Percentiles rank a stretch among this genome's conserved stretches.
Conservation (phyloP, 2,888 invertebrate species). For the Drosophila pullipes region DNA sequence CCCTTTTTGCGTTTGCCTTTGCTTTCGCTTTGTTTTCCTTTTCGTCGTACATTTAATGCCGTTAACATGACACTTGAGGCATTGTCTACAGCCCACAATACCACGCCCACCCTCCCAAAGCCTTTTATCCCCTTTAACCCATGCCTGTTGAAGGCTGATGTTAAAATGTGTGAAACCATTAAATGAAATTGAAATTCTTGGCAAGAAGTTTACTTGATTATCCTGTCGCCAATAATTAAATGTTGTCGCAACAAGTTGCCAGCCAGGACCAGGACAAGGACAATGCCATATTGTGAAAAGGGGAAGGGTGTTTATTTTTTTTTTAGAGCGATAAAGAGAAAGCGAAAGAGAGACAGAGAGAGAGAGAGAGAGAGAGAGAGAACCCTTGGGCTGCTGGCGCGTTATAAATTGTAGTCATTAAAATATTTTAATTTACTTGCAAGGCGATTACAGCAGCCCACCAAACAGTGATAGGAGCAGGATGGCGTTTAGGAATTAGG, state of each 20-base stretch:
- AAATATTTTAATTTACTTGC: constrained; percentile 81
- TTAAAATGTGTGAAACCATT: constrained; percentile 76
- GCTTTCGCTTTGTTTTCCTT: constrained; percentile 31
- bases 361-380: neutral
- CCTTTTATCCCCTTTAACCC: neutral
- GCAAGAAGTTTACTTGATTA: constrained; percentile 80
- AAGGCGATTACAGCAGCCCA: constrained; percentile 34
- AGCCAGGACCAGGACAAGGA: constrained; percentile 21
- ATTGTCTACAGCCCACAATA: constrained; percentile 30
- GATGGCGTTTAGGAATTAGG: neutral
- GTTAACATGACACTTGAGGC: constrained; percentile 80
- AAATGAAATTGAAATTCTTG: constrained; percentile 80
- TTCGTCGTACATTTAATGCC: constrained; percentile 54
- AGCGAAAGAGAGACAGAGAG: neutral
- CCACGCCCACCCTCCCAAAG: neutral
- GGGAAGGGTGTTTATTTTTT: neutral
- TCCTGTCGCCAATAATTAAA: constrained; percentile 81
- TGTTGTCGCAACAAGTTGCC: constrained; percentile 79
- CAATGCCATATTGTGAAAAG: constrained; percentile 6
- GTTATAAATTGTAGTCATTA: constrained; percentile 82
- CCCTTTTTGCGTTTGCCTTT: constrained; percentile 49
- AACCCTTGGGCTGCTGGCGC: constrained; percentile 42
- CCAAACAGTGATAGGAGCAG: constrained; percentile 1
- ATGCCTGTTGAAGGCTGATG: constrained; percentile 22
- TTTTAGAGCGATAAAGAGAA: neutral